Base-by-base conservation (phyloP, 2,113 vertebrate genomes). In the Lota lota region DNA sequence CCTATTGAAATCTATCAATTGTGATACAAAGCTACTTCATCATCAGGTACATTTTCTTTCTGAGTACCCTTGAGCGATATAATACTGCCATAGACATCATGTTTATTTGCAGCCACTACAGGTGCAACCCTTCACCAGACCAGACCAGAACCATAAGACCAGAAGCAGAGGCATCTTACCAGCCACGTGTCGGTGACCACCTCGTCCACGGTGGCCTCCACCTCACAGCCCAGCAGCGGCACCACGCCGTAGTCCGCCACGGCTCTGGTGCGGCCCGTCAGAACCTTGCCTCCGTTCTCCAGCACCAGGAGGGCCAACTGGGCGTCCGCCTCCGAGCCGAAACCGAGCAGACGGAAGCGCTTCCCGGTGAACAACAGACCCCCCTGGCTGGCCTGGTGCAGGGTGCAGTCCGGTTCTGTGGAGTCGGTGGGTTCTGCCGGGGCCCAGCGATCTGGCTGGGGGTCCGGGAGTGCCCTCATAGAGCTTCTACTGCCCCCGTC, bases 101-200 rank as follows among this genome's bases (percentile, higher is more conserved):
- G 28, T 33, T 47, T 14, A 47, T 47, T 47, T 47, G 28, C 28
- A 33, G 28, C 28, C 28, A 3, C 28, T 33, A 33, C 28, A 33
- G 28, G 28, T 33, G 28, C 28, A 4, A 33, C 28, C 28, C 28
- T 33, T 33, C 28, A 33, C 28, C 28, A 1, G 28, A 33, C 28
- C 28, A 33, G 28, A 24, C 36, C 36, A 10, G 40, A 14, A 11
- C 40, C 40, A 47, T 10, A 47, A 47, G 40, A 8, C 40, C 40
- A 47, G 40, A 12, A 47, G 10, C 40, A 47, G 40, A 14, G 12
- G 40, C 19, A 36, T 67, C 96, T 94, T 90, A 98, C 97, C 97
- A 99, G 94, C 97, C 97, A 99, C 0, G 94, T 95, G 56, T 98
- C 96, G 28, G 97, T 99, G 74, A 95, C 95, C 12, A 99, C 95